A percentile compares a stretch with the other conserved stretches of the same genome.
Evolutionary conservation across 2,113 vertebrate genomes (phyloP).

Genomic region (Alethe castanea): DNA sequence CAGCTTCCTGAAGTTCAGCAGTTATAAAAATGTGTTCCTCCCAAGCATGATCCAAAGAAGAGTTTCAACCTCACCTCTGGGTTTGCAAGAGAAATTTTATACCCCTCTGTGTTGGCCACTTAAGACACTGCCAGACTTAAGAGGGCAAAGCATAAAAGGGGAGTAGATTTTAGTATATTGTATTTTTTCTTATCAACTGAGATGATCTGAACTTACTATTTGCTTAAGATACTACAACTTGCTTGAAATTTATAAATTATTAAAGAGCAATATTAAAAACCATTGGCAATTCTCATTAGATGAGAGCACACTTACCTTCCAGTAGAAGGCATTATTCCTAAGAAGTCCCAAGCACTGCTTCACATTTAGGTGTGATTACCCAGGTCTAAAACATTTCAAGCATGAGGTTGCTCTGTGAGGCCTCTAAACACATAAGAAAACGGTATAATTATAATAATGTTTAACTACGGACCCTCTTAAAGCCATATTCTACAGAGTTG

Average conservation of each 20-base stretch:
- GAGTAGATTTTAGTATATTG: background rate
- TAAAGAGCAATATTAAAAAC: background rate
- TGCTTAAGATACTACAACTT: background rate
- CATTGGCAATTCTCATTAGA: background rate
- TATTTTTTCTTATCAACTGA: background rate
- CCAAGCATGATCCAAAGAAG: constrained; percentile 68
- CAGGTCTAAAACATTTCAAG: background rate
- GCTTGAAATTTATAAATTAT: background rate
- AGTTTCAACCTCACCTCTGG: constrained; percentile 63
- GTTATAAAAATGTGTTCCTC: constrained; percentile 50
- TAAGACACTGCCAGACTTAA: constrained; percentile 76
- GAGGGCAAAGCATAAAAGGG: constrained; percentile 75
- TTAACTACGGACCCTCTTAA: background rate
- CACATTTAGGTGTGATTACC: background rate
- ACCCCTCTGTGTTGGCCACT: constrained; percentile 80
- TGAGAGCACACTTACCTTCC: background rate
- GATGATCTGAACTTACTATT: background rate
- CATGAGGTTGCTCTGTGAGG: background rate
- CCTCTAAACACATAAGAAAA: background rate
- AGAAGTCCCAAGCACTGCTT: background rate
- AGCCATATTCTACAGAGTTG: background rate
- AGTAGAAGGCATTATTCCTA: background rate
- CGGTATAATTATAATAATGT: background rate
- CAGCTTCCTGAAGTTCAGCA: background rate
- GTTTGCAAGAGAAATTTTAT: constrained; percentile 74